Evolutionary conservation across 2,888 invertebrate species (phyloP), one percentile per base, ranked within the genome.

Genomic region (Lamellibrachia satsuma): DNA sequence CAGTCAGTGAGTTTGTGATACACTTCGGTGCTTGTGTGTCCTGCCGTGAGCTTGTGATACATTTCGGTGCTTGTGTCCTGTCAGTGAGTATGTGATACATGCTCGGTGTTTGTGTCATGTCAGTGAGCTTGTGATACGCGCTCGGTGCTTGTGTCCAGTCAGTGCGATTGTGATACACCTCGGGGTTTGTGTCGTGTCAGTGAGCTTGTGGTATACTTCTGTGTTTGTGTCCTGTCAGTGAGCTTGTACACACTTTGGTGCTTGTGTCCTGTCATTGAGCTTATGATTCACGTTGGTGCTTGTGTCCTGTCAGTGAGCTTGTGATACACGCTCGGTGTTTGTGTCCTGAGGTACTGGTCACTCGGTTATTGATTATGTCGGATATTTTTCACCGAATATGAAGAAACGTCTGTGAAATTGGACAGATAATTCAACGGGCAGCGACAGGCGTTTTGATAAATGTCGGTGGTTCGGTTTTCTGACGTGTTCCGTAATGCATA

Each of bases 401-500:
- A 75, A 75, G 75, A 75, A 75, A 75, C 75, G 75, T 75, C 75
- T 75, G 75, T 6, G 75, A 75, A 75, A 75, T 75, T 75, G 75
- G 75, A 75, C 75, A 75, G 75, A 75, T 75, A 75, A 75, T 75
- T 75, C 75, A 75, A 75, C 75, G 75, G 75, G 75, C 15, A 75
- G n/a, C 75, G 75, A n/a, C 75, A 22, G 75, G 75, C 75, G 75
- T 75, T 75, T 75, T 75, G 75, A 75, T 75, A 75, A 75, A 75
- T 75, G 75, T 75, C 22, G 75, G 22, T 75, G 75, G n/a, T 15
- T 6, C 75, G 75, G 75, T 75, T 75, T 75, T 75, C 75, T 75
- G 75, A 75, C 75, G 75, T 75, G 75, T 75, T 75, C 75, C 75
- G 75, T 75, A 75, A 75, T 75, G 75, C 75, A 75, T 22, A 75